These are phyloP conservation scores for Hylyphantes graminicola DNA, from an alignment of 1,140 invertebrate species.

Conservation along the genomic window DNA sequence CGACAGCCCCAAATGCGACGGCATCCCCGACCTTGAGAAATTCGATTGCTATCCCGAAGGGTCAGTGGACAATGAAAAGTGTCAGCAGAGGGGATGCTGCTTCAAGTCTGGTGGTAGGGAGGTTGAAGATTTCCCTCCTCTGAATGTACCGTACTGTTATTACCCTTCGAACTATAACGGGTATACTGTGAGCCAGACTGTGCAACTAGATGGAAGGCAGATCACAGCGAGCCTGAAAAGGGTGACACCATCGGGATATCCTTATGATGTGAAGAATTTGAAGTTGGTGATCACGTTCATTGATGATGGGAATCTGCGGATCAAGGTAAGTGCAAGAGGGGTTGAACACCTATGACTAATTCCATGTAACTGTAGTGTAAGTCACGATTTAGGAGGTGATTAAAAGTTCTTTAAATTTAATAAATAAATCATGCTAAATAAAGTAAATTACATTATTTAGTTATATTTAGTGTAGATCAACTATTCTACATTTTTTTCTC, in stretches of 20 bases:
- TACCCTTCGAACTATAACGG: slow-evolving; percentile 63
- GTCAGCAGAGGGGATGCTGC: slow-evolving; percentile 68
- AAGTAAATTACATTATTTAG: too few relatives aligned
- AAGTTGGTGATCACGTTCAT: slow-evolving; percentile 24
- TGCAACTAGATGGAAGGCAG: not conserved
- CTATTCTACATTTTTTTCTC: too few relatives aligned
- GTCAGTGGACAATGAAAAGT: slow-evolving; percentile 64
- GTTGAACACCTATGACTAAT: too few relatives aligned
- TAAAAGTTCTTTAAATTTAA: too few relatives aligned
- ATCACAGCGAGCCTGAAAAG: slow-evolving; percentile 71
- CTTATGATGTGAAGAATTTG: slow-evolving; percentile 73
- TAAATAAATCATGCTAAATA: too few relatives aligned
- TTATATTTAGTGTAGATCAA: too few relatives aligned
- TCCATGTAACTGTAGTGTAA: too few relatives aligned
- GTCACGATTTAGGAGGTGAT: too few relatives aligned
- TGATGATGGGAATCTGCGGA: slow-evolving; percentile 39
- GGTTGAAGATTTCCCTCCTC: slow-evolving; percentile 10
- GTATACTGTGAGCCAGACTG: slow-evolving; percentile 59
- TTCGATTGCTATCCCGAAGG: slow-evolving; percentile 70
- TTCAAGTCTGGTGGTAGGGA: slow-evolving; percentile 64
- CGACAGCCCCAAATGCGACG: slow-evolving; percentile 6
- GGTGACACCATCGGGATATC: slow-evolving; percentile 74
- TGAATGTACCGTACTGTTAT: slow-evolving; percentile 63
- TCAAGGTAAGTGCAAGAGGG: slow-evolving; percentile 39
- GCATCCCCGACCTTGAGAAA: slow-evolving; percentile 47